Percentiles rank a stretch among this genome's conserved stretches.
These are phyloP conservation scores for Drosophila limbata DNA, from an alignment of 2,888 invertebrate species.

Conservation along the genomic window DNA sequence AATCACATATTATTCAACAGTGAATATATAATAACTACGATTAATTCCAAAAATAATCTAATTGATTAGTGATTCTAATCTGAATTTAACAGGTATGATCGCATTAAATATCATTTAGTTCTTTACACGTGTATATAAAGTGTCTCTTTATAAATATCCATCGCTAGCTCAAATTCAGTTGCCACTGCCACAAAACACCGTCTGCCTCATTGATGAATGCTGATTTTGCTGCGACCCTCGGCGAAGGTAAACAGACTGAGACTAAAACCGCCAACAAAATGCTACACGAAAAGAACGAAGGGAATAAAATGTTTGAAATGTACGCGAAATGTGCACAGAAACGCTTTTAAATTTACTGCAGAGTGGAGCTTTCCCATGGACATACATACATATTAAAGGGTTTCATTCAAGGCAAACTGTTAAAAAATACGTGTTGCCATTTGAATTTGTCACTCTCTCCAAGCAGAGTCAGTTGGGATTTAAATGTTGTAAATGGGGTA, in stretches of 20 bases:
- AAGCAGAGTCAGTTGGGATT: background rate
- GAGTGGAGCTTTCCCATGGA: slow-evolving; percentile 15
- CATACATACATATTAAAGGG: slow-evolving; percentile 13
- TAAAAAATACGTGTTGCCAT: slow-evolving; percentile 24
- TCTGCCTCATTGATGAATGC: slow-evolving; percentile 61
- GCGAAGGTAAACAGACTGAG: slow-evolving; percentile 39
- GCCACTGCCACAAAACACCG: slow-evolving; percentile 14
- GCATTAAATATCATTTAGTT: too few relatives aligned
- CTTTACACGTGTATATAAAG: too few relatives aligned
- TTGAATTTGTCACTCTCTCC: slow-evolving; percentile 33
- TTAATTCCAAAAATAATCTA: too few relatives aligned
- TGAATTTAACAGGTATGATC: too few relatives aligned
- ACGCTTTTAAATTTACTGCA: slow-evolving; percentile 44
- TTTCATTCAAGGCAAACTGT: slow-evolving; percentile 20
- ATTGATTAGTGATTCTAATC: too few relatives aligned
- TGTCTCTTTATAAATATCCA: too few relatives aligned
- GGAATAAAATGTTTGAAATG: slow-evolving; percentile 8
- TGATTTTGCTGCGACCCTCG: slow-evolving; percentile 46
- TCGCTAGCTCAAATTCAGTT: background rate
- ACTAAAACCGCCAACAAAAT: slow-evolving; percentile 42
- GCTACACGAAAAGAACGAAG: slow-evolving; percentile 2
- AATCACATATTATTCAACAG: too few relatives aligned
- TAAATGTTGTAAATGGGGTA: background rate
- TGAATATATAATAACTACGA: too few relatives aligned
- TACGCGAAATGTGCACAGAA: slow-evolving; percentile 28